A percentile compares a stretch with the other conserved stretches of the same genome.
Conservation (phyloP, 37 sponge, comb jelly and placozoan species). For the Agelas oroides region DNA sequence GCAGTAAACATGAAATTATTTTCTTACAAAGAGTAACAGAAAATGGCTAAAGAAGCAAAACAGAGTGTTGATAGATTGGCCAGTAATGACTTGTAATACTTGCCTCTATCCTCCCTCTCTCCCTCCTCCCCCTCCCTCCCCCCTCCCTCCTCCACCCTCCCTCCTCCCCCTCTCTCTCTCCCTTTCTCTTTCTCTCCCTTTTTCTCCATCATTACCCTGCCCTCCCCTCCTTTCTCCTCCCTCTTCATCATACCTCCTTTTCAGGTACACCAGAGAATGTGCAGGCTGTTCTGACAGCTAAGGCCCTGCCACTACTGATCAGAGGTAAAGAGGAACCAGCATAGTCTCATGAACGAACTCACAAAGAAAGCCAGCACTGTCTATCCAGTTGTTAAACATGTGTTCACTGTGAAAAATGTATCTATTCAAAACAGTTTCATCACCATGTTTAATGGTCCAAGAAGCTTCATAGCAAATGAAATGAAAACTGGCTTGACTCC, state of each 20-base stretch:
- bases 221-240: neutral
- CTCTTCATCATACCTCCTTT: neutral
- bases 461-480: too few relatives aligned
- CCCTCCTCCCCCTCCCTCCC: neutral
- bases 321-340: conserved; percentile 19
- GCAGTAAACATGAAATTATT: too few relatives aligned
- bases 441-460: too few relatives aligned
- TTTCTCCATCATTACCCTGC: too few relatives aligned
- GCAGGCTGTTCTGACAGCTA: conserved; percentile 23
- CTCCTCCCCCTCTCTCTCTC: neutral
- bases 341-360: too few relatives aligned
- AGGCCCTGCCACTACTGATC: conserved; percentile 32
- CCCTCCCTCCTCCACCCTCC: neutral
- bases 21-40: too few relatives aligned
- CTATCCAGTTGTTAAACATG: too few relatives aligned
- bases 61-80: neutral
- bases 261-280: conserved; percentile 42
- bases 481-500: too few relatives aligned
- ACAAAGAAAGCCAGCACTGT: too few relatives aligned
- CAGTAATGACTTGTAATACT: neutral
- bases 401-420: too few relatives aligned
- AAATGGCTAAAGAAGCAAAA: too few relatives aligned
- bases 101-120: neutral
- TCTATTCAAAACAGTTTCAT: too few relatives aligned
- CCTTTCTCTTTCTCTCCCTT: neutral